A percentile compares a stretch with the other conserved stretches of the same genome.
Conservation (phyloP, 2,113 vertebrate species). For the Lampris megalopsis region DNA sequence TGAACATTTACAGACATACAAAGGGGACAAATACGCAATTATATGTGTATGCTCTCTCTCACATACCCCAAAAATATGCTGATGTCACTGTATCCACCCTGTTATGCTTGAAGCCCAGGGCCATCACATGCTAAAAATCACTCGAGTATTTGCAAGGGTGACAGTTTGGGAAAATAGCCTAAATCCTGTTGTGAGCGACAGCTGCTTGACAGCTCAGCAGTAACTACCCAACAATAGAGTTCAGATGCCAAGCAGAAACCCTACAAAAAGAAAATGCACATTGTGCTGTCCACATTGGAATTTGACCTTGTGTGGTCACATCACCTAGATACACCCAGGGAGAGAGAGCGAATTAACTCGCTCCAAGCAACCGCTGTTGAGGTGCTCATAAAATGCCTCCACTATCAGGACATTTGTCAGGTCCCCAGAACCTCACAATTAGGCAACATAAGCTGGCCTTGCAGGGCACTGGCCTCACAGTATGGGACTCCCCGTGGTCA, state of each 20-base stretch:
- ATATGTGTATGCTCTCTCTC: not conserved
- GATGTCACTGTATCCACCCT: not conserved
- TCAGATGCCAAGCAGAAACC: conserved; percentile 7
- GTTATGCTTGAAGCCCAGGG: not conserved
- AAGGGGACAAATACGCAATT: not conserved
- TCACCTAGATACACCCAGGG: conserved; percentile 7
- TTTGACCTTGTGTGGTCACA: conserved; percentile 33
- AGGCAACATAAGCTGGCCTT: conserved; percentile 22
- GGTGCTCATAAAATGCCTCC: conserved; percentile 7
- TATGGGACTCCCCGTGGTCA: not conserved
- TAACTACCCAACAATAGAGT: conserved; percentile 5
- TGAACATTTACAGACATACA: not conserved
- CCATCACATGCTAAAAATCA: not conserved
- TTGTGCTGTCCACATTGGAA: conserved; percentile 28
- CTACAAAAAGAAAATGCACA: conserved; percentile 4
- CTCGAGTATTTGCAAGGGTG: not conserved
- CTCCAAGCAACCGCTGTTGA: conserved; percentile 1
- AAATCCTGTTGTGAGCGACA: conserved; percentile 3
- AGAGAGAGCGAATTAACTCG: conserved; percentile 16
- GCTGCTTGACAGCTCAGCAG: conserved; percentile 6
- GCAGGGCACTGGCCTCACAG: not conserved
- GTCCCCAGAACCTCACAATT: conserved; percentile 1
- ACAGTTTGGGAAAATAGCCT: not conserved
- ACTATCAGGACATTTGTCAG: conserved; percentile 18
- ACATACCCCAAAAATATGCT: not conserved